These are phyloP conservation scores for Nomada goodeniana DNA, from an alignment of 2,888 invertebrate genomes.

Conservation along the genomic window DNA sequence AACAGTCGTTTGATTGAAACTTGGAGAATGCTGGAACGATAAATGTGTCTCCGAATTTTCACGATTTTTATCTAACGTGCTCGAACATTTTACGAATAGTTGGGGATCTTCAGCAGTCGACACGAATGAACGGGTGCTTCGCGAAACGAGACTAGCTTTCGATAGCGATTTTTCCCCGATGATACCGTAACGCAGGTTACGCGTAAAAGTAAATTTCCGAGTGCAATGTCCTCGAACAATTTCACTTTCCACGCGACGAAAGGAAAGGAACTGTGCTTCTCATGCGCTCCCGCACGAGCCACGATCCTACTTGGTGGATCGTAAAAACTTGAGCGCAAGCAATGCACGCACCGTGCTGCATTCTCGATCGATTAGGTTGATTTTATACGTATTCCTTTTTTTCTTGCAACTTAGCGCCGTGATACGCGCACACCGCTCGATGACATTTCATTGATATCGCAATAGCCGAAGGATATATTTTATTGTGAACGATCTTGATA, in stretches of 20 bases:
- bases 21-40: no score
- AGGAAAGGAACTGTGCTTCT: constrained; percentile 57
- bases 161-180: constrained; percentile 34
- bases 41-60: no score
- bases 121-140: background rate
- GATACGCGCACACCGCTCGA: background rate
- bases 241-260: constrained; percentile 62
- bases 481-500: no score
- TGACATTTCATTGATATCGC: constrained; percentile 2
- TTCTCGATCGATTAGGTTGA: constrained; percentile 12
- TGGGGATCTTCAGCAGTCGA: no score
- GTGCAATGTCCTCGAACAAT: constrained; percentile 61
- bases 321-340: constrained; percentile 24
- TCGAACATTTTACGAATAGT: no score
- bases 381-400: background rate
- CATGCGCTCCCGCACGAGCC: constrained; percentile 29
- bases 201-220: constrained; percentile 57
- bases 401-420: background rate
- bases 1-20: no score
- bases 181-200: constrained; percentile 51
- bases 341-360: constrained; percentile 16
- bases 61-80: no score
- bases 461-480: background rate
- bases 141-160: constrained; percentile 14
- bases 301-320: constrained; percentile 17